Evolutionary conservation across 2,113 vertebrate species (phyloP).

Genomic region (Pluvialis apricaria): DNA sequence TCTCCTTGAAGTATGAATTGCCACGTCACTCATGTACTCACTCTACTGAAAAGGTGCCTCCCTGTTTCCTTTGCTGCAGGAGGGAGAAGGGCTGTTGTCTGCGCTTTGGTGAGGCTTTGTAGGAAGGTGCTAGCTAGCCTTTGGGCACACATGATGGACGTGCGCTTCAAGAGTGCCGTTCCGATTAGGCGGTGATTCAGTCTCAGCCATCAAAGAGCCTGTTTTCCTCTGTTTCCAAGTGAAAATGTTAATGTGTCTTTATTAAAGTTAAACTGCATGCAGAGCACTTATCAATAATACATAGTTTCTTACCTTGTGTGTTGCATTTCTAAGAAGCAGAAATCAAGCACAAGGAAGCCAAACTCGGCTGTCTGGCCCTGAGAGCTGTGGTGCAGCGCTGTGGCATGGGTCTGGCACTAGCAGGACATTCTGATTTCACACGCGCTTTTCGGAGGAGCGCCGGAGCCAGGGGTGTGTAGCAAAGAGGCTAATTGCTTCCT

Average conservation of each 20-base stretch:
- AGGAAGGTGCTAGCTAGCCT: not conserved
- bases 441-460: rapidly evolving
- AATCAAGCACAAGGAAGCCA: not conserved
- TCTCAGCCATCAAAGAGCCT: not conserved
- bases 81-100: not conserved
- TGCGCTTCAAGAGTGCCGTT: not conserved
- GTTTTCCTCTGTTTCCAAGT: not conserved
- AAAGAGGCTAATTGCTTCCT: not conserved
- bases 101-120: not conserved
- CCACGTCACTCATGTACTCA: not conserved
- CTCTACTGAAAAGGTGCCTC: not conserved
- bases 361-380: not conserved
- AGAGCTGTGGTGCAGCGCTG: not conserved
- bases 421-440: not conserved
- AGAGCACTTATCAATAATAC: not conserved
- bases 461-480: not conserved
- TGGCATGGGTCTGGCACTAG: not conserved
- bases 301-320: not conserved
- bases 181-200: not conserved
- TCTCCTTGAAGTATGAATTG: not conserved
- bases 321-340: not conserved
- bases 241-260: not conserved
- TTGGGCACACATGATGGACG: not conserved
- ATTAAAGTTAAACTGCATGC: not conserved
- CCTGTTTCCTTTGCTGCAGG: not conserved